These are phyloP conservation scores for Gorilla gorilla DNA, from an alignment of 2,113 vertebrate genomes.

Conservation along the genomic window DNA sequence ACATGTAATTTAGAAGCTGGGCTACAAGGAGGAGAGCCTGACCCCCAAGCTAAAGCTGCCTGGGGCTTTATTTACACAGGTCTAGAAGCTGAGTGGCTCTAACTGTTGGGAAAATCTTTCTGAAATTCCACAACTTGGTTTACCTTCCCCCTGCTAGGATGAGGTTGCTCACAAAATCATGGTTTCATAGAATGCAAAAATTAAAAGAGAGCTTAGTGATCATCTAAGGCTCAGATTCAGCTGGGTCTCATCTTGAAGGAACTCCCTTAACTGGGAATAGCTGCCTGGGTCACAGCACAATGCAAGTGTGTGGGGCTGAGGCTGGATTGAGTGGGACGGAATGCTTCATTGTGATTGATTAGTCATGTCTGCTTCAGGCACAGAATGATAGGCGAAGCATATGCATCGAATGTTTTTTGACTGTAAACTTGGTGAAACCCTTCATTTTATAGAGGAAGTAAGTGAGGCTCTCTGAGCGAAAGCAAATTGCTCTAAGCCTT, in stretches of 20 bases:
- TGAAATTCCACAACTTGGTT: neutral
- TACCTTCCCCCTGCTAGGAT: neutral
- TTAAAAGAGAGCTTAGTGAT: neutral
- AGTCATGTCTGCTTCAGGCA: neutral
- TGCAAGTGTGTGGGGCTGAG: neutral
- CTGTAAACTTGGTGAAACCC: neutral
- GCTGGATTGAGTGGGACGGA: neutral
- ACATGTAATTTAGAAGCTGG: constrained; percentile 21
- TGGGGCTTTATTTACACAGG: neutral
- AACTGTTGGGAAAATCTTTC: neutral
- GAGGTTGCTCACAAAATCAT: neutral
- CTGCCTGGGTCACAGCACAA: neutral
- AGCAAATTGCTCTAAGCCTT: neutral
- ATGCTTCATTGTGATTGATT: neutral
- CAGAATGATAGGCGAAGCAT: neutral
- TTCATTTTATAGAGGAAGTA: neutral
- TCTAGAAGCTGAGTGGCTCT: neutral
- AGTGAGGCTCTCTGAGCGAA: neutral
- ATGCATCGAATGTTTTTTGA: neutral
- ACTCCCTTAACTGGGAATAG: neutral
- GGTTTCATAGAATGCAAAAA: neutral
- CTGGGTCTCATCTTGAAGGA: neutral
- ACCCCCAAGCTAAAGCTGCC: neutral
- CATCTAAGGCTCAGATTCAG: neutral
- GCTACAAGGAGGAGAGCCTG: neutral